Evolutionary conservation across 2,797 vertebrate species (phyloP).

Genomic region (Picus viridis): DNA sequence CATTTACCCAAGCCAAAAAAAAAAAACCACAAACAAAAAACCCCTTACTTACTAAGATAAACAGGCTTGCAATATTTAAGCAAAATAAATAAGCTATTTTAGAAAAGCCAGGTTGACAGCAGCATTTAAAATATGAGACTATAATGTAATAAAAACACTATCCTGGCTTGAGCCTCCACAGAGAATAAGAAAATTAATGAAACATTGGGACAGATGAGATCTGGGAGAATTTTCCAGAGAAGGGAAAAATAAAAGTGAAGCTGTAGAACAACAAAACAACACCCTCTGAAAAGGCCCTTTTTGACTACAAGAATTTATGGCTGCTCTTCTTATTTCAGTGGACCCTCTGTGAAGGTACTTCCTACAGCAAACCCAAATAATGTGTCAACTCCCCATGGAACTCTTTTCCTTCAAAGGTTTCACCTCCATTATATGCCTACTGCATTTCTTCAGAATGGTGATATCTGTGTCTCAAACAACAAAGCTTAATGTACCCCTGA

Average conservation of each 20-base stretch:
- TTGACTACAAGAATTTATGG: background rate
- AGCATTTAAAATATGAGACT: conserved; percentile 36
- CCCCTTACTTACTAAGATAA: background rate
- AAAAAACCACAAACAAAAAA: background rate
- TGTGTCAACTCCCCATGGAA: background rate
- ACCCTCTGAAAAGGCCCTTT: background rate
- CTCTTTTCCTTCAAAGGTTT: background rate
- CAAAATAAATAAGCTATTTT: conserved; percentile 27
- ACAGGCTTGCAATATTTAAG: conserved; percentile 49
- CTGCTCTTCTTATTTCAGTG: background rate
- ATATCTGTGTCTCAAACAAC: background rate
- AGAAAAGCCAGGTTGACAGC: conserved; percentile 13
- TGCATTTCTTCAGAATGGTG: background rate
- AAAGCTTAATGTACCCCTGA: background rate
- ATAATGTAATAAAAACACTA: conserved; percentile 36
- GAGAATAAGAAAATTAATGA: conserved; percentile 27
- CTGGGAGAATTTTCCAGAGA: background rate
- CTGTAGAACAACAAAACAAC: background rate
- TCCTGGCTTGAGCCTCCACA: background rate
- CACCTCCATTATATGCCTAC: background rate
- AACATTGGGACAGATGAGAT: background rate
- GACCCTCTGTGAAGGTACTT: background rate
- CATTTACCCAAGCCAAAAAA: background rate
- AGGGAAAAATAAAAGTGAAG: background rate
- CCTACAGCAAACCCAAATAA: background rate